These are phyloP conservation scores for Pegea sp. DNA, from an alignment of 23 tunicate genomes.

Conservation along the genomic window DNA sequence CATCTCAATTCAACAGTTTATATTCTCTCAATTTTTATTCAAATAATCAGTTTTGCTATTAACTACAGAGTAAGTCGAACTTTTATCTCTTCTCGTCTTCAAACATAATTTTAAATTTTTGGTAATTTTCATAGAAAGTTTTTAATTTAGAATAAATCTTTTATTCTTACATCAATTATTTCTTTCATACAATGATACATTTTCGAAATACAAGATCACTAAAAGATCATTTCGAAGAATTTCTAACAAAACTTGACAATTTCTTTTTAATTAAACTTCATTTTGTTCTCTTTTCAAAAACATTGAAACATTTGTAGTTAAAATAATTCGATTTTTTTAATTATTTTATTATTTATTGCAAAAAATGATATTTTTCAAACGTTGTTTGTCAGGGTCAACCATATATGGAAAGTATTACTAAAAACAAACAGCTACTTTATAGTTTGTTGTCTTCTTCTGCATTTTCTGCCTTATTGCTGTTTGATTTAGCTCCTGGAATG, in stretches of 20 bases:
- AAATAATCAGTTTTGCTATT: slow-evolving; percentile 68
- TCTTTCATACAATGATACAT: no score
- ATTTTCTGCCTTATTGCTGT: slow-evolving; percentile 33
- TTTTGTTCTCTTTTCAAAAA: no score
- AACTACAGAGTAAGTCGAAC: slow-evolving; percentile 60
- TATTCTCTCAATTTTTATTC: slow-evolving; percentile 75
- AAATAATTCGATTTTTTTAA: no score
- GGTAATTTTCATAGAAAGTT: not conserved
- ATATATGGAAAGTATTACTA: slow-evolving; percentile 75
- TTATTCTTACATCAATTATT: not conserved
- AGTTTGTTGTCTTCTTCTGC: slow-evolving; percentile 19
- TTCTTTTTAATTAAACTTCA: no score
- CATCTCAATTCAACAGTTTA: slow-evolving; percentile 90
- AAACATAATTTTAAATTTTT: not conserved
- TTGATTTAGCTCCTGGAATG: slow-evolving; percentile 35
- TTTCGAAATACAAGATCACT: no score
- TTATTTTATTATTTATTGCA: no score
- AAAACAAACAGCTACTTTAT: slow-evolving; percentile 69
- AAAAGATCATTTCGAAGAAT: no score
- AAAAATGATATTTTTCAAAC: no score
- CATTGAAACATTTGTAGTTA: no score
- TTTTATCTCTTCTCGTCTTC: not conserved
- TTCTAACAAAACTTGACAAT: no score
- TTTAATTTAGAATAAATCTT: not conserved
- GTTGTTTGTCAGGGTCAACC: slow-evolving; percentile 95